These are phyloP conservation scores for Ganaspis brasiliensis DNA, from an alignment of 2,888 invertebrate genomes.

Conservation along the genomic window DNA sequence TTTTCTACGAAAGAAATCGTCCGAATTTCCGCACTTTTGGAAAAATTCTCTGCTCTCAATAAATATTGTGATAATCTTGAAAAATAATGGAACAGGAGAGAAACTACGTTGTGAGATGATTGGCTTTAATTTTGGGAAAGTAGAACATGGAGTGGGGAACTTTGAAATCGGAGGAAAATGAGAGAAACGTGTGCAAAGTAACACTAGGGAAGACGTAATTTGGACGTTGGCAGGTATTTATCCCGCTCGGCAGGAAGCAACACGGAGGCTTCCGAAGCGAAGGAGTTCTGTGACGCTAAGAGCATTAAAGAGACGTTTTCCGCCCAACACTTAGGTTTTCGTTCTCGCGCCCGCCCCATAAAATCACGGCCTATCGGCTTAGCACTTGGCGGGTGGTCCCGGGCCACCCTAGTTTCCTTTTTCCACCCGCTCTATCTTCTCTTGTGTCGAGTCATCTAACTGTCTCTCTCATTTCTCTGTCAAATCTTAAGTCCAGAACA, in stretches of 20 bases:
- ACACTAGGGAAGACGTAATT: conserved; percentile 66
- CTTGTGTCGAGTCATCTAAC: conserved; percentile 51
- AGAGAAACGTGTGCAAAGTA: conserved; percentile 30
- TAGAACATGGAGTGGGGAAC: background rate
- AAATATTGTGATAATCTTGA: no score
- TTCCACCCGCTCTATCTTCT: conserved; percentile 48
- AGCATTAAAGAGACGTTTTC: conserved; percentile 79
- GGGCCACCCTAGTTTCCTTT: conserved; percentile 58
- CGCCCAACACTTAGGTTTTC: conserved; percentile 75
- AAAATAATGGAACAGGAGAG: no score
- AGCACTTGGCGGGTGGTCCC: conserved; percentile 76
- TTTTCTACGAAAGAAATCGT: conserved; percentile 59
- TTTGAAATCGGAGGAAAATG: conserved; percentile 1
- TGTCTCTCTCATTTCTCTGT: conserved; percentile 50
- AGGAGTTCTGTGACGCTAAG: conserved; percentile 75
- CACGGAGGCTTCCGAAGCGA: conserved; percentile 61
- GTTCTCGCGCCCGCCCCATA: conserved; percentile 71
- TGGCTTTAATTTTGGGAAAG: background rate
- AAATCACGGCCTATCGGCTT: conserved; percentile 79
- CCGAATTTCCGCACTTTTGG: conserved; percentile 43
- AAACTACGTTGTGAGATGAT: background rate
- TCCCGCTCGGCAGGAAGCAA: conserved; percentile 72
- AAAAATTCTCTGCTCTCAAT: no score
- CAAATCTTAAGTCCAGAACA: conserved; percentile 40
- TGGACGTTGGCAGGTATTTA: conserved; percentile 76